Conservation (phyloP, 2,888 invertebrate genomes). For the Hofmannophila pseudospretella region DNA sequence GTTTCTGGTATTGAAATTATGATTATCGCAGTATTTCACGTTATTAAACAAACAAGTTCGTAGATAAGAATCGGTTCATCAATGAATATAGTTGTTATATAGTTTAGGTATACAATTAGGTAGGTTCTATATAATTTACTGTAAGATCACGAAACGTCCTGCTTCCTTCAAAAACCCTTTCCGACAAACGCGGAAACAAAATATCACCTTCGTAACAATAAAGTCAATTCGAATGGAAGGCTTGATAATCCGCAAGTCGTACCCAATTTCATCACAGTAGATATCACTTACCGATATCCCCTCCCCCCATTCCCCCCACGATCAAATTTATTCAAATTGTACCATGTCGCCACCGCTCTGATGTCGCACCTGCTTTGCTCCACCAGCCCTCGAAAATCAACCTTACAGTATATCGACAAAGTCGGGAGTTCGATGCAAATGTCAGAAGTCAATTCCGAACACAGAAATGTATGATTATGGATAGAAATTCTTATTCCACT, state of each 20-base stretch:
- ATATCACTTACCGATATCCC: constrained; percentile 68
- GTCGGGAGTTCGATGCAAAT: constrained; percentile 19
- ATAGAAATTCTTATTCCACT: constrained; percentile 72
- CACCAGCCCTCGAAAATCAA: background rate
- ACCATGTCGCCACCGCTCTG: constrained; percentile 57
- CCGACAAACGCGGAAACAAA: too few relatives aligned
- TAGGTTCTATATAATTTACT: too few relatives aligned
- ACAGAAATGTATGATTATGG: constrained; percentile 58
- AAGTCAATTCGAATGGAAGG: constrained; percentile 30
- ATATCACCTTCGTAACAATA: constrained; percentile 10
- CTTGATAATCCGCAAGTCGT: constrained; percentile 45
- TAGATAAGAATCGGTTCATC: too few relatives aligned
- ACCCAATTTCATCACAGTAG: constrained; percentile 54
- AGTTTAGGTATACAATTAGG: too few relatives aligned
- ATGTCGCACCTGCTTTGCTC: constrained; percentile 57
- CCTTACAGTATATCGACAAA: constrained; percentile 14
- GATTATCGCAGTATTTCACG: too few relatives aligned
- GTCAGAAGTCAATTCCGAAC: constrained; percentile 43
- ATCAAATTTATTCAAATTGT: constrained; percentile 77
- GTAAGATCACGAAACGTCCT: too few relatives aligned
- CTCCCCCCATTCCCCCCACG: constrained; percentile 30
- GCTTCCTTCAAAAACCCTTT: too few relatives aligned
- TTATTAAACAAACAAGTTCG: too few relatives aligned
- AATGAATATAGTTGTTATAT: too few relatives aligned
- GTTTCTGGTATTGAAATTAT: too few relatives aligned